phyloP scores from a whole-genome alignment of 1,140 invertebrate genomes.

The Drosophila kepulauana region DNA sequence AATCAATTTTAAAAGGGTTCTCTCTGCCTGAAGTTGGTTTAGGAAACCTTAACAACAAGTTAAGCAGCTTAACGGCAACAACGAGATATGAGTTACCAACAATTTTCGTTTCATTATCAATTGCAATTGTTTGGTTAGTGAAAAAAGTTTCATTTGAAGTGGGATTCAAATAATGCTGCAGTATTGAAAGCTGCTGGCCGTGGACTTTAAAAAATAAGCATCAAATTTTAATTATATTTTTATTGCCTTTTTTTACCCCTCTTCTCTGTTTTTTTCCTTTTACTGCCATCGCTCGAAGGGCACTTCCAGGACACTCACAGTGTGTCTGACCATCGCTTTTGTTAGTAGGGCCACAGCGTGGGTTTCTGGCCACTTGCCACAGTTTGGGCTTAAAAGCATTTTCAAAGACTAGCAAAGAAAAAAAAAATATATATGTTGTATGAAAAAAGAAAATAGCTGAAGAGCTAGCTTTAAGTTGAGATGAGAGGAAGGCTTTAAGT shows the following conservation, averaged over 20 bases:
- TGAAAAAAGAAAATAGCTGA: neutral
- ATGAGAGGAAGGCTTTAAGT: constrained; percentile 33
- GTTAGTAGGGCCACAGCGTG: constrained; percentile 30
- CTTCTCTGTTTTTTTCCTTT: neutral
- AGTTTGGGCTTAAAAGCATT: constrained; percentile 17
- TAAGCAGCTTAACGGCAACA: constrained; percentile 42
- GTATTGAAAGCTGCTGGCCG: neutral
- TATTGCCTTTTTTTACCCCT: constrained; percentile 19
- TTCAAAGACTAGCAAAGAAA: neutral
- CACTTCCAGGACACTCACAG: neutral
- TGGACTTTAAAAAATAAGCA: constrained; percentile 58
- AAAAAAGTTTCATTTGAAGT: constrained; percentile 3
- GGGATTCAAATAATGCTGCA: neutral
- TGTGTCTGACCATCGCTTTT: constrained; percentile 15
- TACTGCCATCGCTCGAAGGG: neutral
- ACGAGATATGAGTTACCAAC: neutral
- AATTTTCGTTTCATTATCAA: constrained; percentile 1
- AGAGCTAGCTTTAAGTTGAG: constrained; percentile 4
- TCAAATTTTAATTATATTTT: constrained; percentile 72
- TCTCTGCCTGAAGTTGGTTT: neutral
- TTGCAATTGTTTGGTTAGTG: constrained; percentile 9
- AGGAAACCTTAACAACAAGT: constrained; percentile 10
- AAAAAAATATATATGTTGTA: too few species aligned
- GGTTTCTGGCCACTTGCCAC: constrained; percentile 43
- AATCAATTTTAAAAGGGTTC: constrained; percentile 16